Conservation (phyloP, 1,140 invertebrate species). For the Kradibia gibbosae region DNA sequence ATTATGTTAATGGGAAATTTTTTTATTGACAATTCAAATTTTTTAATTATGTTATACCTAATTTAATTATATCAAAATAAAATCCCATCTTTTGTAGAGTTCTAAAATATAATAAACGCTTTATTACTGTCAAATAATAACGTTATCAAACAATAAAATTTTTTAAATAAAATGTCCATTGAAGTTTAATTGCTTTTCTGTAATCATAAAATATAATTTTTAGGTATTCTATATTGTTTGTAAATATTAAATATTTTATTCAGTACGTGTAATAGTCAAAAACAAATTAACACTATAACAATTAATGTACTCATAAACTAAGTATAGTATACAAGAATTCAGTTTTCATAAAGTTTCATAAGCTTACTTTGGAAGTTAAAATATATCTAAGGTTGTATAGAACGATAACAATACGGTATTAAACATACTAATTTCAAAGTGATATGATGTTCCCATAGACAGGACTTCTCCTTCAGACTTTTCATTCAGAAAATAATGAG, state of each 20-base stretch:
- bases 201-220: not conserved
- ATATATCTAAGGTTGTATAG: not conserved
- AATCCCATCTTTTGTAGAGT: no score
- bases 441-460: not conserved
- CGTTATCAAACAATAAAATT: no score
- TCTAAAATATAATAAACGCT: no score
- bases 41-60: no score
- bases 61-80: no score
- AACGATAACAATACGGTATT: slow-evolving; percentile 17
- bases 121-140: no score
- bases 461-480: not conserved
- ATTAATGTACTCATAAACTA: not conserved
- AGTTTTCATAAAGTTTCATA: not conserved
- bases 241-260: not conserved
- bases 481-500: no score
- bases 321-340: not conserved
- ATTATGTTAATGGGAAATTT: no score
- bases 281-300: slow-evolving; percentile 24
- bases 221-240: not conserved
- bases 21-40: no score
- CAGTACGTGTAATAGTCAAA: not conserved
- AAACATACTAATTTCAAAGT: slow-evolving; percentile 41
- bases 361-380: not conserved
- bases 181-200: no score
- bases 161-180: no score